A percentile compares a stretch with the other conserved stretches of the same genome.
These are phyloP conservation scores for Nasonovia ribisnigri DNA, from an alignment of 2,888 invertebrate genomes.

Conservation along the genomic window DNA sequence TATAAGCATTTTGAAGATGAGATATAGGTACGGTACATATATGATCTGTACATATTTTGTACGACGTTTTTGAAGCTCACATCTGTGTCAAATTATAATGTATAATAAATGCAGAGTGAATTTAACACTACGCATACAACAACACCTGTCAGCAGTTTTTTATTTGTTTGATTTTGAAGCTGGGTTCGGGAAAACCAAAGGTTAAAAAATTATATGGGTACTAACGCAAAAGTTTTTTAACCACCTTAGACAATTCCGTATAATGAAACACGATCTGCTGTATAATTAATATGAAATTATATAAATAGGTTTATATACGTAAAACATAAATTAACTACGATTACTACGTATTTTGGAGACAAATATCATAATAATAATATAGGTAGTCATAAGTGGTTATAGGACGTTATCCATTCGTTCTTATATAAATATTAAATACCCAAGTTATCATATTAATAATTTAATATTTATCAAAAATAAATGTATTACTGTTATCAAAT, in stretches of 20 bases:
- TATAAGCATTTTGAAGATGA: not conserved
- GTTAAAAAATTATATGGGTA: not conserved
- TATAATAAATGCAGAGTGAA: not conserved
- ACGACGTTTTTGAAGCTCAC: not conserved
- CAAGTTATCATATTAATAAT: too few relatives aligned
- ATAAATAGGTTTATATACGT: not conserved
- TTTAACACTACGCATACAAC: not conserved
- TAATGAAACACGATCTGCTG: not conserved
- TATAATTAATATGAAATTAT: not conserved
- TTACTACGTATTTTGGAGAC: not conserved
- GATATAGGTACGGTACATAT: too few relatives aligned
- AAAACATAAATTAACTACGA: not conserved
- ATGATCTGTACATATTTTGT: not conserved
- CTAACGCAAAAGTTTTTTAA: not conserved
- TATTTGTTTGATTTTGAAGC: not conserved
- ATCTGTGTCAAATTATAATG: not conserved
- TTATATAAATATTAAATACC: too few relatives aligned
- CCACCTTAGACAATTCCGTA: not conserved
- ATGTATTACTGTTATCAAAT: not conserved
- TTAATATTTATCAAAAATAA: not conserved
- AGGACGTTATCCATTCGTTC: too few relatives aligned
- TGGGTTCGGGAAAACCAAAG: not conserved
- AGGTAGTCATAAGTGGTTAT: not conserved
- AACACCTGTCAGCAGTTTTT: not conserved
- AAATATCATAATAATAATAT: not conserved